Percentiles rank a stretch among this genome's conserved stretches.
Conservation (phyloP, 2,888 invertebrate species). For the Epistrophe grossulariae region DNA sequence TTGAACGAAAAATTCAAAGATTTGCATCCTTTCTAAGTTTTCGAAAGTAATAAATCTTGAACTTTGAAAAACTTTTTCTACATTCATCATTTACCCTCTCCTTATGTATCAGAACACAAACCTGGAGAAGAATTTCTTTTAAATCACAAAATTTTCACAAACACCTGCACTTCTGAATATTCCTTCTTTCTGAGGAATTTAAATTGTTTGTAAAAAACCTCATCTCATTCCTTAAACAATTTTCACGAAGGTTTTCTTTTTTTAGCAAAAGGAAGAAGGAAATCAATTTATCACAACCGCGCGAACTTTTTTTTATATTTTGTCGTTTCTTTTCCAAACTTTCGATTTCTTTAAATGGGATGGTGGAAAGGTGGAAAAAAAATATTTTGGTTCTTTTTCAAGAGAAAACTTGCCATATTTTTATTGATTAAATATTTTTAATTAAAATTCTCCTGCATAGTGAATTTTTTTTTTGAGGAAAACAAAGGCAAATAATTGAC, state of each 20-base stretch:
- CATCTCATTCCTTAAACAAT: slow-evolving; percentile 9
- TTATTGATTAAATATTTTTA: not conserved
- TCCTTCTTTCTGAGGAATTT: slow-evolving; percentile 14
- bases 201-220: slow-evolving; percentile 41
- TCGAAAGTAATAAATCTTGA: slow-evolving; percentile 46
- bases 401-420: not conserved
- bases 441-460: not conserved
- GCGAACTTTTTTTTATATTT: slow-evolving; percentile 35
- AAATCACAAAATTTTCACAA: slow-evolving; percentile 50
- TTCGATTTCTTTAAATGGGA: slow-evolving; percentile 51
- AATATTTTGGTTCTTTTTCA: slow-evolving; percentile 9
- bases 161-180: slow-evolving; percentile 57
- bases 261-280: slow-evolving; percentile 38
- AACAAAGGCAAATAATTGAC: not conserved
- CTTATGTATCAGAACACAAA: not conserved
- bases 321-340: slow-evolving; percentile 42
- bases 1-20: slow-evolving; percentile 57
- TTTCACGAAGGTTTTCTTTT: slow-evolving; percentile 37
- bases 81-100: slow-evolving; percentile 52
- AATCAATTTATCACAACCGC: slow-evolving; percentile 65
- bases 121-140: slow-evolving; percentile 21
- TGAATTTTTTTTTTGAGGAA: not conserved
- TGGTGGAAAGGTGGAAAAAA: not conserved
- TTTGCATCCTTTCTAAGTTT: slow-evolving; percentile 53
- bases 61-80: slow-evolving; percentile 46